Base-by-base conservation (phyloP, 1,140 invertebrate genomes). In the Drosophila teissieri region DNA sequence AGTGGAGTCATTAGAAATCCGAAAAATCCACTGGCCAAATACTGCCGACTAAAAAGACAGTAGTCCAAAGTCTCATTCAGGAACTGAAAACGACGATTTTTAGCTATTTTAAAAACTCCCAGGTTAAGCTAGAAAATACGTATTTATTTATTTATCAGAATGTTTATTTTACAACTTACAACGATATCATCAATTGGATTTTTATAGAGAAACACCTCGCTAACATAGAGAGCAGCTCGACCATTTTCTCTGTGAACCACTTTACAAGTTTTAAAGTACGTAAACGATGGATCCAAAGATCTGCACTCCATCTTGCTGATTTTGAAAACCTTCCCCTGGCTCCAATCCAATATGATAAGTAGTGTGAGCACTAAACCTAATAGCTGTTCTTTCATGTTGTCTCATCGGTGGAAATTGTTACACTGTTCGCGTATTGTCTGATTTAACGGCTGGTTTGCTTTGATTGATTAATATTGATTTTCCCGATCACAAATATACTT, bases 1-100 rank as follows among this genome's bases (percentile, higher is more conserved):
- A 72, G 4, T 1, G 68, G 68, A 10, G 24, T 11, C 52, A 72
- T 57, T 4, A 70, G 17, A 27, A 72, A 72, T 3, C 44, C 15
- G 3, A 72, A 36, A 19, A 70, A 17, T 7, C 64, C 44, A 17
- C 6, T 49, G 36, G 24, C n/a, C 5, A 77, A 39, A n/a, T 34
- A 17, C 22, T 15, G 48, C 0, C 42, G 8, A 17, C 56, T 56
- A 22, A 51, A 69, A 10, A 19, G 24, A 22, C 79, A 82, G 5
- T 48, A 79, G 57, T 83, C 70, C 12, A 79, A 5, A 1, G 80
- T 83, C 19, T 83, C 80, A 31, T 83, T 83, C 1, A 83, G n/a
- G 2, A 83, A 31, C 10, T 67, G 58, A 7, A 74, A 49, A 3
- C 69, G 75, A 2, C 62, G 42, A 0, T 49, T 40, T 2, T 58